Evolutionary conservation across 2,888 invertebrate genomes (phyloP), one percentile per base, ranked within the genome.

Genomic region (Metalampra italica): DNA sequence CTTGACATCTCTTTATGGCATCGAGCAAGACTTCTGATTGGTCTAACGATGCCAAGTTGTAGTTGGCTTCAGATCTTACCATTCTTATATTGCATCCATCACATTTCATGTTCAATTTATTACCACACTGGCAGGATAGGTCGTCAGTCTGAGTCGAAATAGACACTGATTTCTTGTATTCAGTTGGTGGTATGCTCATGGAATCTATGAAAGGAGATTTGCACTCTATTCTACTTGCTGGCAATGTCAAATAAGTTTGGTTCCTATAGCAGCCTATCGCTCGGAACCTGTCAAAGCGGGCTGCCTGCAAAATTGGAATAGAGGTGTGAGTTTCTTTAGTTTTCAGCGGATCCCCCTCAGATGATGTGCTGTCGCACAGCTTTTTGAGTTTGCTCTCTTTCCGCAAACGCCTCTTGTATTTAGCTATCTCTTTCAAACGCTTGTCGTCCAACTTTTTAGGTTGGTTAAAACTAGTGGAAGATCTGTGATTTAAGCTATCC

Each of bases 181-280:
- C 86, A 12, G 74, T 59, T 41, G 80, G 82, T 45, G 72, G 71
- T 49, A 71, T 52, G 29, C 60, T 63, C 29, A 75, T 71, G 0
- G 78, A 66, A 43, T 84, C 83, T 0, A 75, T 43, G 51, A 87
- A 86, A 0, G 86, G 86, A 0, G 86, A 83, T 60, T 75, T 82
- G 0, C 71, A 72, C 47, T 87, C 87, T 1, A 85, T 80, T 37
- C 86, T 66, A 42, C 74, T 82, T 0, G 89, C 84, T 0, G 88
- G 89, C 32, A 89, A 49, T 0, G 89, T 88, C 53, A 89, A 62
- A 57, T 88, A 88, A 0, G 88, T 88, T 48, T 89, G 89, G 49
- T 88, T 88, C 29, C 88, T 74, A 38, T 88, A 86, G 53, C 89
- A 85, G 4, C 89, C 89, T 15, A 89, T 87, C 0, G 86, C 89